Percentiles rank a stretch among this genome's conserved stretches.
These are phyloP conservation scores for Carassius gibelio DNA, from an alignment of 2,113 vertebrate species.

Conservation along the genomic window DNA sequence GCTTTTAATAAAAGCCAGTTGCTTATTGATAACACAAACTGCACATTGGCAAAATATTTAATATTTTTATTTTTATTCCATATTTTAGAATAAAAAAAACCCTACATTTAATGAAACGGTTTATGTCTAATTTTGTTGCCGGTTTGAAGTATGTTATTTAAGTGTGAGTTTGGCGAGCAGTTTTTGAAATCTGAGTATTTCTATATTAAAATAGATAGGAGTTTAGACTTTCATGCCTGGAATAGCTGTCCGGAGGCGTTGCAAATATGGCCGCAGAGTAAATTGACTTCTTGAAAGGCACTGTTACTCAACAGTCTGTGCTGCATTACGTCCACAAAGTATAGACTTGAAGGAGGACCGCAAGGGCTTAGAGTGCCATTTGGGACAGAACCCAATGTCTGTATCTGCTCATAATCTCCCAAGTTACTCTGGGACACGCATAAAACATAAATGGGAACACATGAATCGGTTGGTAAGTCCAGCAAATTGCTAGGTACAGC, in stretches of 20 bases:
- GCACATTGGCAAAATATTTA: background rate
- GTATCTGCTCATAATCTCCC: slow-evolving; percentile 1
- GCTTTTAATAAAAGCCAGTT: no score
- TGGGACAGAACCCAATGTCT: background rate
- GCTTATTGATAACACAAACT: background rate
- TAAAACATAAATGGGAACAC: background rate
- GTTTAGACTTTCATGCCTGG: background rate
- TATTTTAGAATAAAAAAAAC: background rate
- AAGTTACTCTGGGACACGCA: background rate
- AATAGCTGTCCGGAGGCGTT: background rate
- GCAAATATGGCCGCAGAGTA: background rate
- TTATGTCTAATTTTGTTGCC: background rate
- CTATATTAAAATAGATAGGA: background rate
- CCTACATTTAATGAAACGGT: background rate
- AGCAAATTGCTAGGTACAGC: slow-evolving; percentile 16
- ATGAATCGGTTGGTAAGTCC: background rate
- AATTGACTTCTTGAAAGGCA: background rate
- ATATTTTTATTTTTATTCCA: no score
- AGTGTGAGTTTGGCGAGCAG: background rate
- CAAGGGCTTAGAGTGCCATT: background rate
- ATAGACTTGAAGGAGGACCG: background rate
- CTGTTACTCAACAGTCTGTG: background rate
- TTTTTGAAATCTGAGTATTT: background rate
- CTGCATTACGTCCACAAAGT: background rate
- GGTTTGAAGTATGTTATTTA: background rate